A percentile compares a stretch with the other conserved stretches of the same genome.
These are phyloP conservation scores for Stenoptilia bipunctidactyla DNA, from an alignment of 2,888 invertebrate genomes.

Conservation along the genomic window DNA sequence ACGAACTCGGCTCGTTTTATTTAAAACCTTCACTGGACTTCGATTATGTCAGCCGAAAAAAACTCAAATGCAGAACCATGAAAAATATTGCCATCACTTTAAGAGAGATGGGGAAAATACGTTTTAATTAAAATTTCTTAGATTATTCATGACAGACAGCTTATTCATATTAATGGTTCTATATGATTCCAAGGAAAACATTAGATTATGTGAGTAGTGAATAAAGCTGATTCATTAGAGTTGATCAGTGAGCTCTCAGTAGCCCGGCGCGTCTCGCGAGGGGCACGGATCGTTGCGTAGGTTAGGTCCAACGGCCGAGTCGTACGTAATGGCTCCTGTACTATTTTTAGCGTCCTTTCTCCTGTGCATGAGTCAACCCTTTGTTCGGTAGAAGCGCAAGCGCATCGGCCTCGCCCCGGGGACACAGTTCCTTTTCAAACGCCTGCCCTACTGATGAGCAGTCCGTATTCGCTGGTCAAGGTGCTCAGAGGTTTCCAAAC, in stretches of 20 bases:
- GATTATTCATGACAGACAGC: neutral
- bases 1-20: too few species aligned
- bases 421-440: constrained; percentile 15
- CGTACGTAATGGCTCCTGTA: constrained; percentile 40
- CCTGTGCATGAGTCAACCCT: constrained; percentile 60
- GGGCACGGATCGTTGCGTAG: constrained; percentile 38
- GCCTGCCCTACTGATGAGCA: constrained; percentile 2
- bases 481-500: constrained; percentile 41
- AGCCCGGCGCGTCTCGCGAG: constrained; percentile 22
- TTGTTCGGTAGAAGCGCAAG: constrained; percentile 41
- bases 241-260: constrained; percentile 22
- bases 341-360: constrained; percentile 63
- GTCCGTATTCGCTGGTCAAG: constrained; percentile 23
- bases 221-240: constrained; percentile 9
- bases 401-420: neutral
- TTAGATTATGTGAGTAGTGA: too few species aligned
- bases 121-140: too few species aligned
- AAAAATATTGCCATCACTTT: too few species aligned
- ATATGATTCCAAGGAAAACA: too few species aligned
- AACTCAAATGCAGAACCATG: too few species aligned
- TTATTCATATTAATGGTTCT: constrained; percentile 12
- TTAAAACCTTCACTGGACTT: too few species aligned
- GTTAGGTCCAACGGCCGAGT: constrained; percentile 42
- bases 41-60: too few species aligned
- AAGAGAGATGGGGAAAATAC: too few species aligned